These are phyloP conservation scores for Zygaena filipendulae DNA, from an alignment of 2,888 invertebrate species.

Conservation along the genomic window DNA sequence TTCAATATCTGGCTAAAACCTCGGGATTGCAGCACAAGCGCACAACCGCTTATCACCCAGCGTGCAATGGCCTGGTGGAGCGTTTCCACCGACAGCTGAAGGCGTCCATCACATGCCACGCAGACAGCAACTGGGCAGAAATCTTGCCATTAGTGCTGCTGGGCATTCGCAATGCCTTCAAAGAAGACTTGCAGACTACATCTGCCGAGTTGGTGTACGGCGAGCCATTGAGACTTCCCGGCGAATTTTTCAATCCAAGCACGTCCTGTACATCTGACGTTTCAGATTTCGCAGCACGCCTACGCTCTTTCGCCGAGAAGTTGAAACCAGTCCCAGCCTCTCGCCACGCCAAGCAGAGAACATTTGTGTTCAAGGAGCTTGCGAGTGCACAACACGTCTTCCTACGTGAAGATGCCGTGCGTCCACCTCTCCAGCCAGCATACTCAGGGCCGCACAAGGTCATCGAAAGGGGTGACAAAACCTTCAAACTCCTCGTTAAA, in stretches of 20 bases:
- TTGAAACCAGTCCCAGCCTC: conserved; percentile 11
- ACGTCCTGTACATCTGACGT: conserved; percentile 4
- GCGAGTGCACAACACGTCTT: conserved; percentile 17
- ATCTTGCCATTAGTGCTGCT: conserved; percentile 16
- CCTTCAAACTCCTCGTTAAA: conserved; percentile 15
- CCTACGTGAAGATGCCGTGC: conserved; percentile 17
- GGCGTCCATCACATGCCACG: conserved; percentile 11
- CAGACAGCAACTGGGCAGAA: conserved; percentile 11
- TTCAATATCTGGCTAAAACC: conserved; percentile 10
- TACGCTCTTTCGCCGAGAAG: conserved; percentile 5
- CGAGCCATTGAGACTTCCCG: conserved; percentile 18
- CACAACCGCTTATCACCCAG: conserved; percentile 22
- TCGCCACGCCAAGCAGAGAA: conserved; percentile 11
- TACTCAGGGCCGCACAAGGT: conserved; percentile 22
- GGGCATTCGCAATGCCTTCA: conserved; percentile 13
- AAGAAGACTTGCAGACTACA: conserved; percentile 17
- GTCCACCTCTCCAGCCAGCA: conserved; percentile 18
- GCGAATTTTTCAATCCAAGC: conserved; percentile 11
- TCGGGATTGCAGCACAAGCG: conserved; percentile 15
- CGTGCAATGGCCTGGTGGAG: conserved; percentile 20
- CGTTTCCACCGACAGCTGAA: conserved; percentile 17
- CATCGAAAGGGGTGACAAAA: conserved; percentile 15
- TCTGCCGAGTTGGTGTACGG: conserved; percentile 20
- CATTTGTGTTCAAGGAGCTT: conserved; percentile 21
- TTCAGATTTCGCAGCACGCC: conserved; percentile 10